These are phyloP conservation scores for Tribolium madens DNA, from an alignment of 1,140 invertebrate genomes.

Conservation along the genomic window DNA sequence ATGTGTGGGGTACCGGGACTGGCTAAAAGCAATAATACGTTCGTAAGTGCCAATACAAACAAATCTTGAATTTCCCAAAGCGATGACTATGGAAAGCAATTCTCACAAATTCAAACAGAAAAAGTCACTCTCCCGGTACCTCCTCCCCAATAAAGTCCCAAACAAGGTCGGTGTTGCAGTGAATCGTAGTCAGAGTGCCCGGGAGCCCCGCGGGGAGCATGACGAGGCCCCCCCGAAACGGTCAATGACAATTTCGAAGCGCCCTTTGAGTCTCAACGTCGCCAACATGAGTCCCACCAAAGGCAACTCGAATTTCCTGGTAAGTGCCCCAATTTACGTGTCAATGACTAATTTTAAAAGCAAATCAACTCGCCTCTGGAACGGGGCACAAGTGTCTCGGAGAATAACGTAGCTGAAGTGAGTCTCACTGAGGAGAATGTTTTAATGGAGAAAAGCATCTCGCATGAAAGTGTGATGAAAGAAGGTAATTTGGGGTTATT, in stretches of 20 bases:
- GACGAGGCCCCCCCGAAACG: constrained; percentile 56
- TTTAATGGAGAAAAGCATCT: constrained; percentile 59
- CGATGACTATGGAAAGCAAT: constrained; percentile 41
- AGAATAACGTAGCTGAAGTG: constrained; percentile 55
- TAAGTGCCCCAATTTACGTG: background rate
- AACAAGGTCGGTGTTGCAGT: constrained; percentile 63
- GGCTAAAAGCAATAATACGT: background rate
- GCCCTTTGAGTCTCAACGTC: constrained; percentile 62
- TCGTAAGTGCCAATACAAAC: constrained; percentile 27
- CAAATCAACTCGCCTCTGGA: constrained; percentile 12
- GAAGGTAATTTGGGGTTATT: constrained; percentile 50
- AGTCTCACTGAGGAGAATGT: constrained; percentile 49
- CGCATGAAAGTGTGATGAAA: constrained; percentile 63
- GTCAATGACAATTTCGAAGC: constrained; percentile 58
- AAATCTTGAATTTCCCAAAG: background rate
- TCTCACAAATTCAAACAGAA: constrained; percentile 51
- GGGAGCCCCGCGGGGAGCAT: constrained; percentile 52
- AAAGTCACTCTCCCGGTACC: constrained; percentile 58
- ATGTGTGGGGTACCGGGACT: background rate
- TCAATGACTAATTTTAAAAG: constrained; percentile 1
- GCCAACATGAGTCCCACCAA: constrained; percentile 48
- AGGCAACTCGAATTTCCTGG: constrained; percentile 46
- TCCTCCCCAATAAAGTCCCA: constrained; percentile 61
- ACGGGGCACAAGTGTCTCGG: constrained; percentile 61
- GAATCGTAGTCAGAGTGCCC: constrained; percentile 60